Evolutionary conservation across 2,797 vertebrate genomes (phyloP).

Genomic region (Psittacula derbiana): DNA sequence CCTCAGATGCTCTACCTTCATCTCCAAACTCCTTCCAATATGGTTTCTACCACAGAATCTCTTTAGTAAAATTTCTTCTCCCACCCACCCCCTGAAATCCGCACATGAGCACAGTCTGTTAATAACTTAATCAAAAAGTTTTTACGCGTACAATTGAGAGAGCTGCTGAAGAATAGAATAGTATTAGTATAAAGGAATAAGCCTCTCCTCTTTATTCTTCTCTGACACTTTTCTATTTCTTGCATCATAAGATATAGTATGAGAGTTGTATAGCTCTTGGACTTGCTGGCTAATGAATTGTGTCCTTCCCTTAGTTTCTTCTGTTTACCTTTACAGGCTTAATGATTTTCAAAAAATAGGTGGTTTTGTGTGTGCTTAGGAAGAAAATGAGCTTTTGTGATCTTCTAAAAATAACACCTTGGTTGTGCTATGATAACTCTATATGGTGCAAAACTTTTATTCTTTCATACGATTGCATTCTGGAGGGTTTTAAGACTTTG

Average conservation of each 20-base stretch:
- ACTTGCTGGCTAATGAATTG: not conserved
- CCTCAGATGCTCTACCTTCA: not conserved
- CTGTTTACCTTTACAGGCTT: not conserved
- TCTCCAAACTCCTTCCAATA: not conserved
- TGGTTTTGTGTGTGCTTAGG: not conserved
- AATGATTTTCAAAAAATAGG: not conserved
- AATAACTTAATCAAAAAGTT: not conserved
- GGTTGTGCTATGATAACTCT: not conserved
- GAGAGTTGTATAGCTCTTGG: not conserved
- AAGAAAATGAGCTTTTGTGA: not conserved
- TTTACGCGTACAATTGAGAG: not conserved
- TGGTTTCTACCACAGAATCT: not conserved
- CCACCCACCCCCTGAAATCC: not conserved
- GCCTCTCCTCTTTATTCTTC: not conserved
- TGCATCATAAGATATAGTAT: not conserved
- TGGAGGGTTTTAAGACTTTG: not conserved
- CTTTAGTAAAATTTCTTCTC: not conserved
- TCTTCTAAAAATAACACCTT: not conserved
- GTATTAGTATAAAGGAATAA: not conserved
- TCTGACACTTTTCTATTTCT: not conserved
- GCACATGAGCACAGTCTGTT: not conserved
- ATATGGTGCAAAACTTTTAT: not conserved
- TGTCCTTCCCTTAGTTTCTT: not conserved
- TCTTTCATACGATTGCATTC: not conserved
- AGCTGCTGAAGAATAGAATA: not conserved